These are phyloP conservation scores for Actinia tenebrosa DNA, from an alignment of 64 coral and sea anemone species.

Conservation along the genomic window DNA sequence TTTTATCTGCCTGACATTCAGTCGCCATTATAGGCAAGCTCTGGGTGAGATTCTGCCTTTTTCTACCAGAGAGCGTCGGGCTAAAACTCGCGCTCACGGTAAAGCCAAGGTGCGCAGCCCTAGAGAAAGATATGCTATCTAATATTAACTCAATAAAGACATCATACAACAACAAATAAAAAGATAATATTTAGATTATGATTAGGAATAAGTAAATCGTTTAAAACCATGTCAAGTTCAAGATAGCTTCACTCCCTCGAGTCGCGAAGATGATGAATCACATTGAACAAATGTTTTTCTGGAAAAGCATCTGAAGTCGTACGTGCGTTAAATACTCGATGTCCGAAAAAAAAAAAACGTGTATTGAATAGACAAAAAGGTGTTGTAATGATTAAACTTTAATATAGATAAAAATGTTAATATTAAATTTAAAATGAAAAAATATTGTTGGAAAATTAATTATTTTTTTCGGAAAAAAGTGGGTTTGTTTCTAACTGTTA, in stretches of 20 bases:
- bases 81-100: background rate
- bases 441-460: background rate
- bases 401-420: background rate
- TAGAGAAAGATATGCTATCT: background rate
- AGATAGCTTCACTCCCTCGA: too few species aligned
- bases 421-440: background rate
- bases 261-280: too few species aligned
- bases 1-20: conserved; percentile 38
- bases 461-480: background rate
- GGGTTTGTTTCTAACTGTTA: background rate
- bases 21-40: conserved; percentile 25
- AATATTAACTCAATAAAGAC: background rate
- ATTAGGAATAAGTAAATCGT: background rate
- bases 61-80: background rate
- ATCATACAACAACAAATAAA: background rate
- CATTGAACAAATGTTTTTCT: background rate
- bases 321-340: too few species aligned
- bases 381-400: background rate
- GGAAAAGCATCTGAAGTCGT: background rate
- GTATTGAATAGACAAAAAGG: background rate
- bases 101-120: background rate
- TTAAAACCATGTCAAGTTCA: too few species aligned
- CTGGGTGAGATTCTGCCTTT: background rate
- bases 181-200: background rate
- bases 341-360: too few species aligned